Base-by-base conservation (phyloP, 1,140 invertebrate species). In the Notospermus geniculatus region DNA sequence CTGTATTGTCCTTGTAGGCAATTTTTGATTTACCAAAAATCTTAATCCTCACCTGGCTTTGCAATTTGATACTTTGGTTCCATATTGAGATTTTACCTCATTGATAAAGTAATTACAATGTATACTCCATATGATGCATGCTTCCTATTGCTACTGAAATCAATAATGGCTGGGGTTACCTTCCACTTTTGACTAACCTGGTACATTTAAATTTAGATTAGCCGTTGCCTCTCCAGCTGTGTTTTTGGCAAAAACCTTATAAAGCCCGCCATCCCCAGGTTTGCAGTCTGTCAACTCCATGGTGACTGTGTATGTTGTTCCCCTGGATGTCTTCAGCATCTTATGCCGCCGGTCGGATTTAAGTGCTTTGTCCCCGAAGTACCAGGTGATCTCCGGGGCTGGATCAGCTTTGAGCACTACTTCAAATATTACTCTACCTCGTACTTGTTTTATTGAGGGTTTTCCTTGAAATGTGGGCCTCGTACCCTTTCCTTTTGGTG, bases 221-320 rank as follows among this genome's bases (percentile, higher is more conserved):
- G 95, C 95, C 62, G 92, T 90, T 75, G 97, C 93, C 86, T 98
- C 95, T 76, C 95, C 95, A 86, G 91, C 90, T 80, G 90, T 92
- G 83, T 98, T 98, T 83, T 93, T 95, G 69, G 95, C 95, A 82
- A 93, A 92, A 73, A 97, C 93, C 83, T 94, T 94, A 85, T 98
- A 98, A 63, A 95, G 88, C 71, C 95, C 95, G 64, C 93, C 93
- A 83, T 98, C 95, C 36, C 88, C 88, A 86, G 95, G 91, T 81
- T 93, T 89, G 69, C 97, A 93, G 81, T 96, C 92, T 78, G 95
- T 90, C 69, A 98, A 86, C 80, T 96, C 93, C 68, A 97, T 62
- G 1, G 63, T 62, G 41, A 91, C 90, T 78, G 93, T 86, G 75
- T 95, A 91, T 81, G 93, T 94, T 63, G 92, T 64, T 19, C 72